These are phyloP conservation scores for Lepus timidus DNA, from an alignment of 2,113 vertebrate species.

Conservation along the genomic window DNA sequence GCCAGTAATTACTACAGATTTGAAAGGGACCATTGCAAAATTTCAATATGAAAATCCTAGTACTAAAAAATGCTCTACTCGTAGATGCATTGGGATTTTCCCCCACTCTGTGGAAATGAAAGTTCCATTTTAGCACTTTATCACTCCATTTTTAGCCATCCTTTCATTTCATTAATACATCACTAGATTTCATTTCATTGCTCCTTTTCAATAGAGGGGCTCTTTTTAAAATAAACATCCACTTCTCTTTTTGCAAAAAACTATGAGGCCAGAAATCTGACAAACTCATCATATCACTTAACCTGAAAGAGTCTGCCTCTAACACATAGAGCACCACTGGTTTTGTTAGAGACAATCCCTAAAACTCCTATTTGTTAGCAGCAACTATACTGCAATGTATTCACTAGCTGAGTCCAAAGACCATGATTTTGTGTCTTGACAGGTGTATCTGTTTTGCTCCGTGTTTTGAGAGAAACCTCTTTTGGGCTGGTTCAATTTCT, in stretches of 20 bases:
- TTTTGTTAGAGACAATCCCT: background rate
- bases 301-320: background rate
- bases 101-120: background rate
- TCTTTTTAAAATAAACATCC: constrained; percentile 59
- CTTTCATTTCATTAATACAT: constrained; percentile 53
- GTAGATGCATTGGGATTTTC: background rate
- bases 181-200: constrained; percentile 47
- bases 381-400: background rate
- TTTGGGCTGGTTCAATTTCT: background rate
- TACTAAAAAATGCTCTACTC: constrained; percentile 35
- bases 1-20: constrained; percentile 32
- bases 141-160: constrained; percentile 4
- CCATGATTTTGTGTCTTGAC: constrained; percentile 17
- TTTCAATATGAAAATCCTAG: constrained; percentile 10
- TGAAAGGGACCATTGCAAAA: constrained; percentile 49
- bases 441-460: constrained; percentile 33
- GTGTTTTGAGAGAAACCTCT: constrained; percentile 5
- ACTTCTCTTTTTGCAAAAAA: background rate
- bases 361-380: background rate
- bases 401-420: background rate
- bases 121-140: background rate
- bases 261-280: background rate
- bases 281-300: background rate
- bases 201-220: background rate
- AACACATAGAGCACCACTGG: background rate